A percentile compares a stretch with the other conserved stretches of the same genome.
Evolutionary conservation across 2,797 vertebrate species (phyloP).

Genomic region (Anomalospiza imberbis): DNA sequence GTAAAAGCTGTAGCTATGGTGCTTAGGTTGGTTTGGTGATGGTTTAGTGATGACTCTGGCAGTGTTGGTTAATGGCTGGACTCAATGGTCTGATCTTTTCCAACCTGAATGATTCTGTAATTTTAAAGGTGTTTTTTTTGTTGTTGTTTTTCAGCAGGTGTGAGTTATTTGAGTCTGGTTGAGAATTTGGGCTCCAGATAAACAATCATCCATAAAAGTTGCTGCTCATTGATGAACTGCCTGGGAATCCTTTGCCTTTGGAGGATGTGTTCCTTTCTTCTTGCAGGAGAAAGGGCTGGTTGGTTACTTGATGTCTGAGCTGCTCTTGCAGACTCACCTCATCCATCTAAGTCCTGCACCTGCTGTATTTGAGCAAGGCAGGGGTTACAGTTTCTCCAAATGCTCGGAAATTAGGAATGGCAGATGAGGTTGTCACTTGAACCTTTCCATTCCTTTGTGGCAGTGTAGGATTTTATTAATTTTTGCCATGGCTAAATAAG

Average conservation of each 20-base stretch:
- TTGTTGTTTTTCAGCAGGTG: not conserved
- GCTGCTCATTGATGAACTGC: not conserved
- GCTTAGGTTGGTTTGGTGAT: not conserved
- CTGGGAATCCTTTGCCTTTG: not conserved
- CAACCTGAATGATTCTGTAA: not conserved
- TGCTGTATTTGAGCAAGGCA: not conserved
- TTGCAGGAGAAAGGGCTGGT: not conserved
- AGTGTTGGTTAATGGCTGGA: not conserved
- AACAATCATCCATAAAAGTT: not conserved
- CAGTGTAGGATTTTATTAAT: not conserved
- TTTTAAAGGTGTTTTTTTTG: not conserved
- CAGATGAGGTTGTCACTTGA: not conserved
- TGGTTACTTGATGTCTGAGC: not conserved
- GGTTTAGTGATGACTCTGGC: not conserved
- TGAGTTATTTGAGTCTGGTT: not conserved
- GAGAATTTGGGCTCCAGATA: not conserved
- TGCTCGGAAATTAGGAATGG: not conserved
- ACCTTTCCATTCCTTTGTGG: not conserved
- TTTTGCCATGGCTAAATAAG: not conserved
- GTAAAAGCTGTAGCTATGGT: not conserved
- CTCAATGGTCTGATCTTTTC: not conserved
- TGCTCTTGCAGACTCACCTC: not conserved
- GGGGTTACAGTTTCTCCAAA: not conserved
- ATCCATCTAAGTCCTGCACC: not conserved
- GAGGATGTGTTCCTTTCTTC: not conserved